phyloP scores from a whole-genome alignment of 2,888 invertebrate genomes.

The Papilio protenor region DNA sequence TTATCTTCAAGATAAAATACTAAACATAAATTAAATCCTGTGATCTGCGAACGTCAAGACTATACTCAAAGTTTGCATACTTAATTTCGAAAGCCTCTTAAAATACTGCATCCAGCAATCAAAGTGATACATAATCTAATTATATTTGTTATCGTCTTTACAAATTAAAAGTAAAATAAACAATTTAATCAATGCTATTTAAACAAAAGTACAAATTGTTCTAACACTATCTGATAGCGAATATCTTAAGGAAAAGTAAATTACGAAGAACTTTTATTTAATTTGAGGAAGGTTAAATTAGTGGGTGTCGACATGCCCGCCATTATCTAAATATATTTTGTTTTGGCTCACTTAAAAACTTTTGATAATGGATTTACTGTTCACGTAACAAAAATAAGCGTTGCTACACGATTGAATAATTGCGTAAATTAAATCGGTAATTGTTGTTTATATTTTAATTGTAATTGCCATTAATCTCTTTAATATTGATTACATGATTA shows the following conservation, averaged over 20 bases:
- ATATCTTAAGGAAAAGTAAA: conserved; percentile 1
- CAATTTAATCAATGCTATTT: background rate
- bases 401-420: conserved; percentile 5
- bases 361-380: conserved; percentile 22
- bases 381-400: conserved; percentile 28
- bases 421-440: background rate
- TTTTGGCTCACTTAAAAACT: conserved; percentile 12
- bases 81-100: background rate
- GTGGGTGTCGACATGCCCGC: background rate
- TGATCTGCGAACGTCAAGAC: background rate
- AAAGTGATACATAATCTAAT: background rate
- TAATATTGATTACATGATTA: background rate
- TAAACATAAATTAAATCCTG: background rate
- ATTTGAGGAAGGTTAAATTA: conserved; percentile 7
- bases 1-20: background rate
- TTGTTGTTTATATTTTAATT: background rate
- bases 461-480: background rate
- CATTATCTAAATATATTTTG: conserved; percentile 25
- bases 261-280: background rate
- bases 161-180: background rate
- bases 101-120: background rate
- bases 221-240: background rate
- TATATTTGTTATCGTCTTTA: background rate
- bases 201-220: background rate
- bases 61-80: background rate